Evolutionary conservation across 2,888 invertebrate genomes (phyloP).

Genomic region (Cataglyphis cursor): DNA sequence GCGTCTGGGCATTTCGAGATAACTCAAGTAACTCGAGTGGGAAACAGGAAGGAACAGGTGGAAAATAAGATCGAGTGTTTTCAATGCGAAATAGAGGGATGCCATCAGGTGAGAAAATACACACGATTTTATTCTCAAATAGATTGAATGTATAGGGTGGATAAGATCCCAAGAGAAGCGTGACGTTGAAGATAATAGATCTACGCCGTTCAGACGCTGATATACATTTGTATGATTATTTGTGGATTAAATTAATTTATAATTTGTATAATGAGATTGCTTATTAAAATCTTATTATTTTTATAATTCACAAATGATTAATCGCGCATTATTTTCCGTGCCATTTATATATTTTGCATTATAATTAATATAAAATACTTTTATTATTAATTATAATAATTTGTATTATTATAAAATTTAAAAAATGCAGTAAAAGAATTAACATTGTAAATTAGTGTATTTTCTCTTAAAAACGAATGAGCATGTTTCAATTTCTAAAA

Average conservation of each 20-base stretch:
- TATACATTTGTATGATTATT: background rate
- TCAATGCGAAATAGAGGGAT: conserved; percentile 8
- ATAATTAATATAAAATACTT: background rate
- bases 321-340: background rate
- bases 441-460: background rate
- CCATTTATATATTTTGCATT: background rate
- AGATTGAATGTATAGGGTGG: background rate
- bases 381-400: too few relatives aligned
- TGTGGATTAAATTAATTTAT: conserved; percentile 12
- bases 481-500: background rate
- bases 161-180: conserved; percentile 3
- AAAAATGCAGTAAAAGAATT: background rate
- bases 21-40: background rate
- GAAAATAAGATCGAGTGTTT: conserved; percentile 31
- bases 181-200: background rate
- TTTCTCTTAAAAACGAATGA: background rate
- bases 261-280: background rate
- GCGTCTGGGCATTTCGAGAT: conserved; percentile 3
- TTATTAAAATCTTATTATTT: background rate
- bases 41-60: background rate
- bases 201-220: background rate
- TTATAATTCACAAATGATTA: background rate
- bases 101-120: conserved; percentile 16
- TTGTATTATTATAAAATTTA: too few relatives aligned
- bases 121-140: conserved; percentile 19